A percentile compares a stretch with the other conserved stretches of the same genome.
These are phyloP conservation scores for Phymorhynchus buccinoides DNA, from an alignment of 1,140 invertebrate species.

Conservation along the genomic window DNA sequence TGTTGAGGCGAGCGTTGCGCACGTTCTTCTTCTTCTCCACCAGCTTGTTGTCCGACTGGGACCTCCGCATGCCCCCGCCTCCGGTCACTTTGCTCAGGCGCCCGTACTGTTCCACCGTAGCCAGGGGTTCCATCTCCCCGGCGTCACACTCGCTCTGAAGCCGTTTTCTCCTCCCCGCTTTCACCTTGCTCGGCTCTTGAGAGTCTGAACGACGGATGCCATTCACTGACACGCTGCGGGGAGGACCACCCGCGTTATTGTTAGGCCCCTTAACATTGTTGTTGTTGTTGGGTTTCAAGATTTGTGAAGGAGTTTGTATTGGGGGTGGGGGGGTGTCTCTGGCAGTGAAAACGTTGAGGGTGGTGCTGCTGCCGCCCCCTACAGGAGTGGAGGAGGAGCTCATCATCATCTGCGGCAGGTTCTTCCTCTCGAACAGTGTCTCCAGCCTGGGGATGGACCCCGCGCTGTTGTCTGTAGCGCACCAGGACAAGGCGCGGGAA, in stretches of 20 bases:
- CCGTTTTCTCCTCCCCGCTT: background rate
- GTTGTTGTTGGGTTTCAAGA: background rate
- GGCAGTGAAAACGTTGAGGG: background rate
- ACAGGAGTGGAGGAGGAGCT: no score
- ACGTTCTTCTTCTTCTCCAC: slow-evolving; percentile 30
- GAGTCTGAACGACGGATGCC: background rate
- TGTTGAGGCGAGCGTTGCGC: slow-evolving; percentile 4
- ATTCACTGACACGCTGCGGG: slow-evolving; percentile 3
- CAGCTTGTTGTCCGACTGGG: slow-evolving; percentile 42
- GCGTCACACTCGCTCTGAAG: slow-evolving; percentile 4
- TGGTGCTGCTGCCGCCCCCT: background rate
- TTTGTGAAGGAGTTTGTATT: background rate
- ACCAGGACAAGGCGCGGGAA: slow-evolving; percentile 36
- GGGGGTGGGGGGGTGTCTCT: background rate
- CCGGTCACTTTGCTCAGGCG: background rate
- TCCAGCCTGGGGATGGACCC: slow-evolving; percentile 38
- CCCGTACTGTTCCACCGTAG: background rate
- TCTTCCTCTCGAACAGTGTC: slow-evolving; percentile 38
- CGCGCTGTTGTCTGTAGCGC: slow-evolving; percentile 30
- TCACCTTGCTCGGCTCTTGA: background rate
- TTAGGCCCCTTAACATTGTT: background rate
- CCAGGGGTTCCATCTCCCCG: background rate
- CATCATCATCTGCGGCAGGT: background rate
- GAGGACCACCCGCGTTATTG: background rate
- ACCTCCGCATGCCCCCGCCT: slow-evolving; percentile 29